Evolutionary conservation across 2,113 vertebrate species (phyloP).

Genomic region (Alethe diademata): DNA sequence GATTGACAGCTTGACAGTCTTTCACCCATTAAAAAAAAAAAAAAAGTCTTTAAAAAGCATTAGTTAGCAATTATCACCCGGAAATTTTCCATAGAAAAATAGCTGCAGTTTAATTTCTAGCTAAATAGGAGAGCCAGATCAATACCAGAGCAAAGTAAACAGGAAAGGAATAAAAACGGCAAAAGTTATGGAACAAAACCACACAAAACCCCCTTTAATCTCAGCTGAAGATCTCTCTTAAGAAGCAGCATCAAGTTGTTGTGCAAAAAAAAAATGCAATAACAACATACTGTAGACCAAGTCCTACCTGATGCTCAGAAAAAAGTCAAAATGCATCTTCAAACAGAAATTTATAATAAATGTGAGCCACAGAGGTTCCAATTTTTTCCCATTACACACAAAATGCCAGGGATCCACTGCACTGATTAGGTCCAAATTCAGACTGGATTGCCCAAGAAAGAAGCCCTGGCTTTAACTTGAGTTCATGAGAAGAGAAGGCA

Average conservation of each 20-base stretch:
- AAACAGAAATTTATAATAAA: background rate
- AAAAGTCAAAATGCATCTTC: background rate
- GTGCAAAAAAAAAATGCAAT: background rate
- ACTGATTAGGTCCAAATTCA: background rate
- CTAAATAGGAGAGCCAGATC: conserved; percentile 39
- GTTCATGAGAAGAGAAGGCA: background rate
- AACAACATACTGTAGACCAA: background rate
- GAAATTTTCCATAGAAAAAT: conserved; percentile 13
- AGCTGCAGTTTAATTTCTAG: conserved; percentile 52
- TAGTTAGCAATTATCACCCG: conserved; percentile 34
- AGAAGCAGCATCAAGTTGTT: background rate
- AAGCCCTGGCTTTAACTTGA: background rate
- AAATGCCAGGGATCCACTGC: background rate
- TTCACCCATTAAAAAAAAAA: background rate
- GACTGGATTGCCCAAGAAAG: background rate
- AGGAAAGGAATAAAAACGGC: background rate
- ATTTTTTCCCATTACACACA: background rate
- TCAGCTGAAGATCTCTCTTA: background rate
- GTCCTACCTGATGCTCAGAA: background rate
- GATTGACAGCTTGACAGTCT: conserved; percentile 22
- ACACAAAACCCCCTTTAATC: background rate
- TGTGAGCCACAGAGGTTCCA: background rate
- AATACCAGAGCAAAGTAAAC: background rate
- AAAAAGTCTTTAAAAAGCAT: conserved; percentile 15
- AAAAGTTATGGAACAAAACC: background rate